Percentiles rank a stretch among this genome's conserved stretches.
Conservation (phyloP, 2,113 vertebrate genomes). For the Nothobranchius kuhntae region DNA sequence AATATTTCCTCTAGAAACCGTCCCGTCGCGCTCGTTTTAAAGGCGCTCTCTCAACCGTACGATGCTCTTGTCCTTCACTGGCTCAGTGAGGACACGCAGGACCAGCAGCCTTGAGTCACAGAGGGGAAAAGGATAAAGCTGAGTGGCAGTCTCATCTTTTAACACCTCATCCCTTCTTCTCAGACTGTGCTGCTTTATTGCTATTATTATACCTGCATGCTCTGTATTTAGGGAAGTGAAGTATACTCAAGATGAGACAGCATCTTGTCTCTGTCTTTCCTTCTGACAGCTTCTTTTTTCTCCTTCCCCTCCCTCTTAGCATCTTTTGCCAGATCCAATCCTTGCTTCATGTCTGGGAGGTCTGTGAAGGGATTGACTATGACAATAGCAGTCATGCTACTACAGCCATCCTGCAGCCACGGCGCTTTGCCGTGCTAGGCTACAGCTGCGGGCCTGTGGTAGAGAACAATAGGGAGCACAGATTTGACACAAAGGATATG, state of each 20-base stretch:
- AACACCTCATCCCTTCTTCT: constrained; percentile 22
- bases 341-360: constrained; percentile 46
- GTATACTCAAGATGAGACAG: constrained; percentile 25
- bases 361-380: constrained; percentile 42
- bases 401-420: constrained; percentile 39
- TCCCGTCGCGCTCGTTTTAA: constrained; percentile 6
- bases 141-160: constrained; percentile 35
- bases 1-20: background rate
- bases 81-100: constrained; percentile 9
- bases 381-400: constrained; percentile 54
- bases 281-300: constrained; percentile 23
- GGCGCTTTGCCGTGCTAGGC: constrained; percentile 26
- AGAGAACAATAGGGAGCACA: constrained; percentile 37
- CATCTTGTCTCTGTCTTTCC: constrained; percentile 29
- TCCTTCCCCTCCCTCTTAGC: constrained; percentile 3
- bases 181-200: constrained; percentile 40
- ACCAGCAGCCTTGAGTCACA: constrained; percentile 26
- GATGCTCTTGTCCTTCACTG: background rate
- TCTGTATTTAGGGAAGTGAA: constrained; percentile 25
- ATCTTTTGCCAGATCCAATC: constrained; percentile 36
- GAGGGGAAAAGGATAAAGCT: constrained; percentile 1
- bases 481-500: constrained; percentile 38
- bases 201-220: constrained; percentile 52
- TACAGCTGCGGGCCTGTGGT: constrained; percentile 33
- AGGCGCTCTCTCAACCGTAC: background rate